Percentiles rank a stretch among this genome's conserved stretches.
Conservation (phyloP, 2,113 vertebrate genomes). For the Hippocampus abdominalis region DNA sequence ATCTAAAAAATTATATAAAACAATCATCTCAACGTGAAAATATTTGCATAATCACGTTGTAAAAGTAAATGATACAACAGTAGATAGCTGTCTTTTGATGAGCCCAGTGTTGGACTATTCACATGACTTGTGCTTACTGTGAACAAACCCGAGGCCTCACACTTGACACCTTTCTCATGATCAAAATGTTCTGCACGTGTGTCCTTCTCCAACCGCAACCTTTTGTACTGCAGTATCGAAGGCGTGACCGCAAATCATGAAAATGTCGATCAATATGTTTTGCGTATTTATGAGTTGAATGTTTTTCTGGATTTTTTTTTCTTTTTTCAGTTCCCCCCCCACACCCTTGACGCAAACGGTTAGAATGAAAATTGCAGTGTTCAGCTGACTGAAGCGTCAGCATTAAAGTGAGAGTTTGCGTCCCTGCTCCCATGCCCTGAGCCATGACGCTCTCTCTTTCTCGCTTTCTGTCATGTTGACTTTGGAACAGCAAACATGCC, state of each 20-base stretch:
- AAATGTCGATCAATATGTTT: neutral
- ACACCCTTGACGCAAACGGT: neutral
- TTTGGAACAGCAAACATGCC: constrained; percentile 57
- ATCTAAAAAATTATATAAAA: no score
- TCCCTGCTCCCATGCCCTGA: constrained; percentile 32
- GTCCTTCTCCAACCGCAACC: neutral
- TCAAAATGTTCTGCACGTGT: neutral
- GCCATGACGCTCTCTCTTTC: constrained; percentile 5
- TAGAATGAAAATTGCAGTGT: neutral
- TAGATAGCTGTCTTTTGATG: neutral
- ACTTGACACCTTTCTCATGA: neutral
- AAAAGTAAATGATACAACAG: neutral
- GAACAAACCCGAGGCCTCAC: neutral
- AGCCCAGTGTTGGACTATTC: neutral
- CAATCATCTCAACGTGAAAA: neutral
- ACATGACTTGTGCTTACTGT: neutral
- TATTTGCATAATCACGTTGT: neutral
- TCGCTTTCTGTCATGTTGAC: constrained; percentile 46
- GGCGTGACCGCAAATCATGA: neutral
- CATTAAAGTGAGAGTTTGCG: constrained; percentile 5
- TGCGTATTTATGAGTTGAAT: neutral
- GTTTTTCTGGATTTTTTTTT: neutral
- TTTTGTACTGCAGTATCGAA: neutral
- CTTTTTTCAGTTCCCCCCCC: no score
- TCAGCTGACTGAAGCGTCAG: constrained; percentile 14